Evolutionary conservation across 2,888 invertebrate species (phyloP).

Genomic region (Alloscopus bannaensis): DNA sequence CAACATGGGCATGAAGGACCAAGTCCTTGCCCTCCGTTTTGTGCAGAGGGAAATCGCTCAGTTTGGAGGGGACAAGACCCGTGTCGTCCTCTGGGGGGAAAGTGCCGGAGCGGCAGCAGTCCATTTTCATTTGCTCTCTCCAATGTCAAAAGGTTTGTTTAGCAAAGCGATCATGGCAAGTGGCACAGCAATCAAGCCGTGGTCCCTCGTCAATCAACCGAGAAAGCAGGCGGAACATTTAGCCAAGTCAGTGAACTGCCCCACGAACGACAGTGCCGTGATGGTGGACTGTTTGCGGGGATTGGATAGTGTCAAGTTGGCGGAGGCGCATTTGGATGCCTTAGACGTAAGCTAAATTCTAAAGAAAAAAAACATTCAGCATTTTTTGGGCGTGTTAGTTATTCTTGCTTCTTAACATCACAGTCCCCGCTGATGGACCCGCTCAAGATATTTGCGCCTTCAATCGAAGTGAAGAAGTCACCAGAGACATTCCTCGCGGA

Average conservation of each 20-base stretch:
- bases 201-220: slow-evolving; percentile 65
- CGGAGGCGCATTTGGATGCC: slow-evolving; percentile 56
- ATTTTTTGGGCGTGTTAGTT: neutral
- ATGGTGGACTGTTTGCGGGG: slow-evolving; percentile 63
- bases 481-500: slow-evolving; percentile 58
- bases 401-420: neutral
- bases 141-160: slow-evolving; percentile 64
- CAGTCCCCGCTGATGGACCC: slow-evolving; percentile 69
- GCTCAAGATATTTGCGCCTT: slow-evolving; percentile 68
- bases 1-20: slow-evolving; percentile 64
- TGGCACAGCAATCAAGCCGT: slow-evolving; percentile 68
- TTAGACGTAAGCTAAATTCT: slow-evolving; percentile 44
- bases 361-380: neutral
- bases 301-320: slow-evolving; percentile 42
- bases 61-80: slow-evolving; percentile 56
- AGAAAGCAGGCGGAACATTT: slow-evolving; percentile 50
- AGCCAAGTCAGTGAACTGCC: slow-evolving; percentile 59
- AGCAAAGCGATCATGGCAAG: slow-evolving; percentile 63
- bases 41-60: slow-evolving; percentile 44
- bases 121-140: slow-evolving; percentile 62
- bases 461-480: slow-evolving; percentile 52
- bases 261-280: slow-evolving; percentile 21
- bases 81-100: slow-evolving; percentile 56
- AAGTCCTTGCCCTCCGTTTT: slow-evolving; percentile 57
- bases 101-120: slow-evolving; percentile 64